Evolutionary conservation across 1,140 invertebrate genomes (phyloP), one percentile per base, ranked within the genome.

Genomic region (Microplitis mediator): DNA sequence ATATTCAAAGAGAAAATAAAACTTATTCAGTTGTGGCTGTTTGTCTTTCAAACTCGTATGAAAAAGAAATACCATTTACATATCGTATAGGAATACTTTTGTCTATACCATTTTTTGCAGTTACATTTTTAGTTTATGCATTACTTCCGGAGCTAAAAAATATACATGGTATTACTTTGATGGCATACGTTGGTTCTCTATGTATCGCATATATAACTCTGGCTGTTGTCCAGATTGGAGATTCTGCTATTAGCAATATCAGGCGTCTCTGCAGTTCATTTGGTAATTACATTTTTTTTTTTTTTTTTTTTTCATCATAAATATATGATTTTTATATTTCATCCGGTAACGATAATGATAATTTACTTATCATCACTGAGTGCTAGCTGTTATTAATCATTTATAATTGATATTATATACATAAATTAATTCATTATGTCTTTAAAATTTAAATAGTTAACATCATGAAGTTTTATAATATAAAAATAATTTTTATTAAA

Each of bases 111-210:
- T 93, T 93, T 78, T 85, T 93, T 39, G 72, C 91, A 45, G 83
- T 88, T 2, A 93, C 92, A 2, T 91, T 93, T 71, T 63, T 92
- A 36, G 91, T 93, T 0, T 93, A 94, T 78, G 88, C 90, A 0
- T 76, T 91, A 9, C 86, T 93, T 23, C 90, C 90, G 0, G 92
- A 93, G 66, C 81, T 93, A 9, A 78, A 89, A 4, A 93, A 92
- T 80, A 84, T 93, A 11, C 92, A 93, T 73, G 92, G 92, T 4
- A 88, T 90, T 81, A 90, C 89, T 1, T 81, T 93, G 23, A 91
- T 93, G 86, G 90, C 89, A 60, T 92, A 93, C 77, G 88, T 92
- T 4, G 78, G 87, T 4, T 88, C 88, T 0, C 80, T 93, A 0
- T 84, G 90, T 58, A 66, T 90, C 2, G 90, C 89, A 0, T 93